Evolutionary conservation across 2,797 vertebrate genomes (phyloP).

Genomic region (Lophotriccus pileatus): DNA sequence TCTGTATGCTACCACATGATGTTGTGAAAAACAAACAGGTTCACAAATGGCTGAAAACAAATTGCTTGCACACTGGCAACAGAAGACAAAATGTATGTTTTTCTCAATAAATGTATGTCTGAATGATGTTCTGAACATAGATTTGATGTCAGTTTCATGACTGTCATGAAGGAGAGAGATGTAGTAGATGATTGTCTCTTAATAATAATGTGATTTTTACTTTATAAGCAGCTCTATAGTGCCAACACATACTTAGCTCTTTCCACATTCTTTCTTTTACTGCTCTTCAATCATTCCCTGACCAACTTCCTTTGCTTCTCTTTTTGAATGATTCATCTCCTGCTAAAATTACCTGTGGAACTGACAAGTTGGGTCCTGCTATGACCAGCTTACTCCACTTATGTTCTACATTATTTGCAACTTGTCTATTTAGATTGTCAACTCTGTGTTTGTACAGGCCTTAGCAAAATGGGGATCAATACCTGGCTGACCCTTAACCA

Average conservation of each 20-base stretch:
- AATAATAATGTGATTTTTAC: background rate
- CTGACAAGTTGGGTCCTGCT: background rate
- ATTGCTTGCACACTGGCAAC: background rate
- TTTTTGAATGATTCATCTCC: background rate
- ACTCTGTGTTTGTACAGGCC: background rate
- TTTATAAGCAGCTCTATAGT: background rate
- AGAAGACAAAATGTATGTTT: background rate
- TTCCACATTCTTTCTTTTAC: background rate
- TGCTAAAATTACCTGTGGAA: background rate
- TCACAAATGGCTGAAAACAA: background rate
- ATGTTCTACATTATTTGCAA: background rate
- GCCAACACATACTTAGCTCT: background rate
- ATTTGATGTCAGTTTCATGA: background rate
- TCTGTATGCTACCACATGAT: background rate
- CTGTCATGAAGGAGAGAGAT: background rate
- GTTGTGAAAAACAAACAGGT: too few species aligned
- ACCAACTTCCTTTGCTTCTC: background rate
- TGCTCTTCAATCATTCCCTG: background rate
- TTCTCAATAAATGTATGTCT: background rate
- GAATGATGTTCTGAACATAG: background rate
- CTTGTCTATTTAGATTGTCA: background rate
- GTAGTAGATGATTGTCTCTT: background rate
- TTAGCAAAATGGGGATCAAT: conserved; percentile 16
- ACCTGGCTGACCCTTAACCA: conserved; percentile 1
- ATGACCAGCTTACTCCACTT: background rate